Evolutionary conservation across 2,113 vertebrate genomes (phyloP).

Genomic region (Tychaedon coryphoeus): DNA sequence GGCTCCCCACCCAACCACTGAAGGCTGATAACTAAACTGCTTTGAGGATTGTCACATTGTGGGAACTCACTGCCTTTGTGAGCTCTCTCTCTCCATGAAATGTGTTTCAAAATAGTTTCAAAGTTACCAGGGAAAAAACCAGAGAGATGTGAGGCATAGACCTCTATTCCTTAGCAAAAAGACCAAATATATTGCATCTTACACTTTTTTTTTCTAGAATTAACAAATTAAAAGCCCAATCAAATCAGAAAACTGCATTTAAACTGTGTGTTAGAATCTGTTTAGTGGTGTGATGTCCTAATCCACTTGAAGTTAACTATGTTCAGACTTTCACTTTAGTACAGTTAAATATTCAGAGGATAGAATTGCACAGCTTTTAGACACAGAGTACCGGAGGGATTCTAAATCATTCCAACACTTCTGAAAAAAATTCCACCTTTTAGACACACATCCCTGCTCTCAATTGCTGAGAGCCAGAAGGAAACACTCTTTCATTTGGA

Average conservation of each 20-base stretch:
- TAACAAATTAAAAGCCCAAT: not conserved
- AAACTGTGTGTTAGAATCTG: not conserved
- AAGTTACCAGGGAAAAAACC: not conserved
- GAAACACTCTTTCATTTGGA: not conserved
- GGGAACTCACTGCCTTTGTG: not conserved
- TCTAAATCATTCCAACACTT: not conserved
- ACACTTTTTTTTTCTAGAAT: not conserved
- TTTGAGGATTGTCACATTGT: not conserved
- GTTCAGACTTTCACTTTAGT: not conserved
- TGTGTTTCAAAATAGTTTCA: not conserved
- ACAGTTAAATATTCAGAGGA: not conserved
- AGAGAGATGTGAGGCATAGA: not conserved
- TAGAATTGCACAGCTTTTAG: not conserved
- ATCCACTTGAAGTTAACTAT: not conserved
- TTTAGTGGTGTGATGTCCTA: not conserved
- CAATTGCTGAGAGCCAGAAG: not conserved
- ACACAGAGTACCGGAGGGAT: not conserved
- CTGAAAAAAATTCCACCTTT: not conserved
- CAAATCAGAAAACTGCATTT: not conserved
- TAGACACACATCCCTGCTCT: not conserved
- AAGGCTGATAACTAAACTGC: not conserved
- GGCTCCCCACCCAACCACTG: not conserved
- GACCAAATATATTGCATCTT: not conserved
- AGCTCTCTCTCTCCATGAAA: not conserved
- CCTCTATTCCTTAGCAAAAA: not conserved